These are phyloP conservation scores for Cylloceria caligata DNA, from an alignment of 2,888 invertebrate species.

Conservation along the genomic window DNA sequence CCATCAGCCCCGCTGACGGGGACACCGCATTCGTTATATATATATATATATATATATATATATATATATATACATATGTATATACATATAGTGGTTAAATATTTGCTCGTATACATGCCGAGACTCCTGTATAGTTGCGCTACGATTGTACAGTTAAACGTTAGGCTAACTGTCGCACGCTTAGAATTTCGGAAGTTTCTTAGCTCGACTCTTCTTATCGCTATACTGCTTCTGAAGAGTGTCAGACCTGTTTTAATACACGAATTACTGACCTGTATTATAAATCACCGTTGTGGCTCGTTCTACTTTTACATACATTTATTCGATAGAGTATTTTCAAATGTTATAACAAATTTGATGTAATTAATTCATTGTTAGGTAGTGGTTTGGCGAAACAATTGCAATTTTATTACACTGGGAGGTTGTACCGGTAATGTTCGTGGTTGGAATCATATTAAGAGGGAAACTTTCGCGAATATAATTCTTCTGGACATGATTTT, in stretches of 20 bases:
- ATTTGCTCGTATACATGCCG: constrained; percentile 40
- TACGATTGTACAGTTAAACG: constrained; percentile 79
- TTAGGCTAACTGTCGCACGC: constrained; percentile 79
- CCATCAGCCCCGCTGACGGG: not conserved
- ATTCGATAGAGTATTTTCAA: too few relatives aligned
- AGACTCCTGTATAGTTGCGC: constrained; percentile 63
- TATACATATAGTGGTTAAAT: not conserved
- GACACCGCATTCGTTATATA: not conserved
- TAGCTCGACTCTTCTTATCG: constrained; percentile 68
- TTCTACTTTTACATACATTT: too few relatives aligned
- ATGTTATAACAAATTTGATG: too few relatives aligned
- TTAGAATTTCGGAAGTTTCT: constrained; percentile 78
- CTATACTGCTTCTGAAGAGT: not conserved
- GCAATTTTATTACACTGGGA: too few relatives aligned
- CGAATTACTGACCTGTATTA: constrained; percentile 40
- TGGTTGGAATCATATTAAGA: too few relatives aligned
- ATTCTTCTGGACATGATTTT: too few relatives aligned
- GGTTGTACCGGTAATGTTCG: too few relatives aligned
- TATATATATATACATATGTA: too few relatives aligned
- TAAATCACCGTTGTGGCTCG: constrained; percentile 21
- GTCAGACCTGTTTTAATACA: not conserved
- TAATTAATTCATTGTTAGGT: too few relatives aligned
- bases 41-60: not conserved
- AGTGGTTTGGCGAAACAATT: too few relatives aligned
- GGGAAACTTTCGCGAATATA: too few relatives aligned